Evolutionary conservation across 2,888 invertebrate species (phyloP), one percentile per base, ranked within the genome.

Genomic region (Cepaea hortensis): DNA sequence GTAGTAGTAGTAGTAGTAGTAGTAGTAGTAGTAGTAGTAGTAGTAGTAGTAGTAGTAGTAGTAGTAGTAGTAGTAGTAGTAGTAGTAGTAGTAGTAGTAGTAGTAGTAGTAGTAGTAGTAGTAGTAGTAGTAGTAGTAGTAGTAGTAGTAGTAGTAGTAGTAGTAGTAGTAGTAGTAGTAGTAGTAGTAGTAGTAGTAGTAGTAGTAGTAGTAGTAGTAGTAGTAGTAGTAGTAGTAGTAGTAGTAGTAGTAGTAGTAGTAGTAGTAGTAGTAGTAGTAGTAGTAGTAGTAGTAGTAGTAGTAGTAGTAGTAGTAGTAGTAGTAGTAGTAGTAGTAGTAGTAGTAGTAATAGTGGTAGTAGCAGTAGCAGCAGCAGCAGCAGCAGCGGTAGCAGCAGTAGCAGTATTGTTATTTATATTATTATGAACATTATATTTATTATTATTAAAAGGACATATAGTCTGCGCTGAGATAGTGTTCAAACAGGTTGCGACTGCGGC

Each of bases 1-100:
- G 68, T 68, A 68, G 68, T 68, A 68, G 68, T 68, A 68, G 68
- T 68, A 68, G 68, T 68, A 68, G 68, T 20, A 15, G 68, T 68
- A 68, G 68, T 18, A 68, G 68, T 35, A 35, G 35, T 35, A 35
- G 35, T 35, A 35, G 35, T 35, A 68, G 68, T 68, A 68, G 68
- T 68, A 68, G 68, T 68, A 68, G 68, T 68, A 68, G 68, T 68
- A 68, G 68, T 20, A 15, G 68, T 68, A 68, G 68, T 18, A 68
- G 68, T 35, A 35, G 1, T 35, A 35, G 35, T 1, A 35, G 35
- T 1, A 35, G 35, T 1, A 35, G 35, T 1, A 35, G 35, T 1
- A 35, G 35, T 11, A 55, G 55, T 0, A 3, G 7, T 55, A 6
- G 6, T 3, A 6, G 55, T 2, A 35, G 55, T 55, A 9, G 55